Base-by-base conservation (phyloP, 2,888 invertebrate species). In the Synanthedon vespiformis region DNA sequence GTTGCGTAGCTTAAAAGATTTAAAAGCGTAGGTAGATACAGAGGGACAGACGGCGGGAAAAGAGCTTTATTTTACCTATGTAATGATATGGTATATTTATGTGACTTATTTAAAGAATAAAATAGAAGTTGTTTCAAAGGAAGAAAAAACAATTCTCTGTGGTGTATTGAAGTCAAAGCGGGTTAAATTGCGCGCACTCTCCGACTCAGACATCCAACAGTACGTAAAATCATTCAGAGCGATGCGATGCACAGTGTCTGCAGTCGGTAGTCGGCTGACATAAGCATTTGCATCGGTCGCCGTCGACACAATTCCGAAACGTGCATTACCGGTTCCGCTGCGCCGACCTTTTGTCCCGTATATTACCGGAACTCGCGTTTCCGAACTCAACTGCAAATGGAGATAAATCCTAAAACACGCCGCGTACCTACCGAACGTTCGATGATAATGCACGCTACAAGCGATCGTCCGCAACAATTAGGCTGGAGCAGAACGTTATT, bases 331-430 rank as follows among this genome's bases (percentile, higher is more conserved):
- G 61, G 58, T 60, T 60, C 59, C 57, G 60, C 64, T 65, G 68
- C 70, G 73, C 65, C 68, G 72, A 76, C 72, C 78, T 78, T 80
- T 80, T 80, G 78, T 80, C 59, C 63, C 67, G 61, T 62, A 62
- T 63, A 56, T 63, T 61, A 65, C 64, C 73, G 74, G 72, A 74
- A 72, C 67, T 70, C 64, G 70, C 68, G 70, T 69, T 74, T 72
- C 68, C 68, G 72, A 74, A 73, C 68, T 60, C 65, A 73, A 72
- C 74, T 68, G 70, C 70, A 71, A 81, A 77, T 75, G 72, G 68
- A 69, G 71, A 78, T 80, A 74, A 73, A 80, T 76, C 71, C 65
- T 61, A 65, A 64, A 70, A 61, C 59, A 57, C 63, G 65, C 60
- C 54, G 53, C 53, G 59, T 62, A 61, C 63, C 57, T 62, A 61